Percentiles rank a stretch among this genome's conserved stretches.
phyloP scores from a whole-genome alignment of 1,140 invertebrate genomes.

The Oscheius sp. region DNA sequence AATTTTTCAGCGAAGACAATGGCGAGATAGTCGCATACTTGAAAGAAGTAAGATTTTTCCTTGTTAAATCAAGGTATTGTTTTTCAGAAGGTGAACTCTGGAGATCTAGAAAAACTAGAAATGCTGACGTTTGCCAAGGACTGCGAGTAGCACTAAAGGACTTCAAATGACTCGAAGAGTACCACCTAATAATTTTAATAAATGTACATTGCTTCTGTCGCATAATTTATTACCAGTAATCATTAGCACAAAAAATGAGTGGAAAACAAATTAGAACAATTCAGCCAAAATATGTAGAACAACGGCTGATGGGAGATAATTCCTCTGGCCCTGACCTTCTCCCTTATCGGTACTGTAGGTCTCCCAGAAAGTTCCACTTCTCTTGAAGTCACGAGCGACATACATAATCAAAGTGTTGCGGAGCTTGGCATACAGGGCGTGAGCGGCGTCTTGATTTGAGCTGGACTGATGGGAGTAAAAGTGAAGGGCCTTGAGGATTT shows the following conservation, averaged over 20 bases:
- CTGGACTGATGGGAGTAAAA: not conserved
- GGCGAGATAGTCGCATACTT: not conserved
- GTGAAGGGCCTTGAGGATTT: not conserved
- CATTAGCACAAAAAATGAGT: not conserved
- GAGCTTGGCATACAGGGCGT: not conserved
- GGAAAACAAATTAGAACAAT: not conserved
- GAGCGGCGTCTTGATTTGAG: not conserved
- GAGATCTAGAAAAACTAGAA: not conserved
- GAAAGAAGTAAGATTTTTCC: not conserved
- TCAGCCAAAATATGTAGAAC: not conserved
- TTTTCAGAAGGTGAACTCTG: not conserved
- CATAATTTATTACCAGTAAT: not conserved
- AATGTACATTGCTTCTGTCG: too few species aligned
- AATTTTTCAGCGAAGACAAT: constrained; percentile 15
- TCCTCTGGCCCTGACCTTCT: not conserved
- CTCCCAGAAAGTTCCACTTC: not conserved
- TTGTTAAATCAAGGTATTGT: not conserved
- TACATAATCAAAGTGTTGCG: not conserved
- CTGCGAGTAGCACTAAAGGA: not conserved
- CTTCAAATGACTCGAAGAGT: not conserved
- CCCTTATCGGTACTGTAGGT: not conserved
- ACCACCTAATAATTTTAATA: not conserved
- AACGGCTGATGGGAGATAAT: not conserved
- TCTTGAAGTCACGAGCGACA: not conserved
- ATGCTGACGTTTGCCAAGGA: not conserved